Conservation (phyloP, 2,797 vertebrate genomes). For the Alca torda region DNA sequence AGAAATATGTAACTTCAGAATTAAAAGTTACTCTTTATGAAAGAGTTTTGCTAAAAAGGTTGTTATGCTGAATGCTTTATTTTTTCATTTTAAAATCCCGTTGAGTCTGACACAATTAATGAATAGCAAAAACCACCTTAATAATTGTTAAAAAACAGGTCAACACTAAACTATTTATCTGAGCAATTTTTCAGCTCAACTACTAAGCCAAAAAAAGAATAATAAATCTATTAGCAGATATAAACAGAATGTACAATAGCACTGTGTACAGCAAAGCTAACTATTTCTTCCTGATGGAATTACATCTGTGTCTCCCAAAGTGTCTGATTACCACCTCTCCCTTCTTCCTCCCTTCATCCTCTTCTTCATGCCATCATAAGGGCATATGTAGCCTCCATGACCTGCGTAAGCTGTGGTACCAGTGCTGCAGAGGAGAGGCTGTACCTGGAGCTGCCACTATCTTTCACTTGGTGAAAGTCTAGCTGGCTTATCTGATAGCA, state of each 20-base stretch:
- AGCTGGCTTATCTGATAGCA: neutral
- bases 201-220: neutral
- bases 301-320: neutral
- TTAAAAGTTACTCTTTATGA: neutral
- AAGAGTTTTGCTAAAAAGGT: neutral
- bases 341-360: neutral
- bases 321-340: neutral
- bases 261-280: neutral
- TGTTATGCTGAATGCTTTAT: neutral
- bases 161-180: neutral
- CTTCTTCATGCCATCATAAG: neutral
- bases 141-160: neutral
- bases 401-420: accelerated
- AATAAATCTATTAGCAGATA: neutral
- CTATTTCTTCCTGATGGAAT: neutral
- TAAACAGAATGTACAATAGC: neutral
- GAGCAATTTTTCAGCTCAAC: neutral
- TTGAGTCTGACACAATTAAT: neutral
- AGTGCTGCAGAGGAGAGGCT: neutral
- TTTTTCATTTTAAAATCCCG: neutral
- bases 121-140: neutral
- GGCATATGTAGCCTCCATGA: accelerated
- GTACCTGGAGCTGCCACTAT: too few relatives aligned
- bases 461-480: neutral
- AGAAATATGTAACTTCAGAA: neutral